Evolutionary conservation across 2,888 invertebrate genomes (phyloP).

Genomic region (Doris montereyensis): DNA sequence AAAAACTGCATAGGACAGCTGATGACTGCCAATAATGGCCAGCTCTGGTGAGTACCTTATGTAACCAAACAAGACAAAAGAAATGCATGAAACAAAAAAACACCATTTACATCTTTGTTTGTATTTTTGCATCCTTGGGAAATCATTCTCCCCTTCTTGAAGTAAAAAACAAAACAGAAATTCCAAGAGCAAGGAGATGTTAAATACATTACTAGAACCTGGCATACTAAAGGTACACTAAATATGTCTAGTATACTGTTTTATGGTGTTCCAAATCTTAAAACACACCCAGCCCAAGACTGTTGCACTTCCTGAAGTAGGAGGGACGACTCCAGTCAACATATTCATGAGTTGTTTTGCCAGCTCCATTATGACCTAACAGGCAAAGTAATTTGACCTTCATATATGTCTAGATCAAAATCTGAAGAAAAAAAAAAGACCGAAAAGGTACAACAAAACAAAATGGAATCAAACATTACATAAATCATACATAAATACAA

Average conservation of each 20-base stretch:
- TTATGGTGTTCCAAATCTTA: neutral
- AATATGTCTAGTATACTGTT: neutral
- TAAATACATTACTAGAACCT: neutral
- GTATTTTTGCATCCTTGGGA: no score
- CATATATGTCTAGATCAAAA: conserved; percentile 85
- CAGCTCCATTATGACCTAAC: conserved; percentile 89
- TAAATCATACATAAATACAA: no score
- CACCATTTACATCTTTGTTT: no score
- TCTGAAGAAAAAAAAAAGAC: conserved; percentile 72
- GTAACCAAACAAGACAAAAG: no score
- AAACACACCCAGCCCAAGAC: conserved; percentile 67
- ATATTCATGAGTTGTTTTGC: conserved; percentile 91
- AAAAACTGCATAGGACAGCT: no score
- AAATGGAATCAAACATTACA: no score
- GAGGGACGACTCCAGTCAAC: conserved; percentile 79
- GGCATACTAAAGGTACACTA: neutral
- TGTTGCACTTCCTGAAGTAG: conserved; percentile 68
- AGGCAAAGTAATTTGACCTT: conserved; percentile 90
- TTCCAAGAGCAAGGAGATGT: neutral
- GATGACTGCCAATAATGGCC: no score
- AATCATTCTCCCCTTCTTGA: no score
- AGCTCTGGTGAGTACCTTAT: no score
- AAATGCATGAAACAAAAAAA: no score
- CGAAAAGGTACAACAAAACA: no score
- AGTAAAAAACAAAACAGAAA: no score